A percentile compares a stretch with the other conserved stretches of the same genome.
phyloP scores from a whole-genome alignment of 2,113 vertebrate genomes.

The Cynopterus brachyotis region DNA sequence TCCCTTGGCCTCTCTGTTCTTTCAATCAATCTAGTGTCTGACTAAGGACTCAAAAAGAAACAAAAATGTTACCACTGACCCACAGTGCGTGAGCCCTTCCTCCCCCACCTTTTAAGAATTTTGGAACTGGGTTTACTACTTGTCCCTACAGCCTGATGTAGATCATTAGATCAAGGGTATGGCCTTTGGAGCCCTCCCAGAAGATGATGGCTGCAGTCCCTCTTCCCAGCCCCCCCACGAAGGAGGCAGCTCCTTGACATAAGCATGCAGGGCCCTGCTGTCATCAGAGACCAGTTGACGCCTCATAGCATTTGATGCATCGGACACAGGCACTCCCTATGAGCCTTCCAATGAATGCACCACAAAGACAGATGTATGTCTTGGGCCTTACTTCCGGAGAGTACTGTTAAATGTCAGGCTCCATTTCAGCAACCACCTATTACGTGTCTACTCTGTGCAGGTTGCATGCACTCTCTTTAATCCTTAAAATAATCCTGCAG shows the following conservation, averaged over 20 bases:
- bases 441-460: not conserved
- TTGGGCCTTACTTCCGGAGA: not conserved
- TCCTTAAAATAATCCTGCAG: not conserved
- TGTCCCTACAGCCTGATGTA: not conserved
- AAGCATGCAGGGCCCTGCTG: not conserved
- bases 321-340: not conserved
- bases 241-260: not conserved
- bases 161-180: not conserved
- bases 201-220: not conserved
- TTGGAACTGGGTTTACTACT: not conserved
- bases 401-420: not conserved
- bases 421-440: not conserved
- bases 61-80: constrained; percentile 16
- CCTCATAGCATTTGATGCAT: not conserved
- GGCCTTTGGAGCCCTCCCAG: not conserved
- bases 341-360: not conserved
- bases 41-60: constrained; percentile 5
- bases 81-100: not conserved
- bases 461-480: not conserved
- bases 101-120: not conserved
- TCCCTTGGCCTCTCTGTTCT: not conserved
- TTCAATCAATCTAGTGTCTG: constrained; percentile 57
- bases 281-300: not conserved
- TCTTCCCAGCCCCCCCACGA: not conserved
- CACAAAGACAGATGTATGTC: not conserved